Evolutionary conservation across 2,888 invertebrate species (phyloP), one percentile per base, ranked within the genome.

Genomic region (Xestia sexstrigata): DNA sequence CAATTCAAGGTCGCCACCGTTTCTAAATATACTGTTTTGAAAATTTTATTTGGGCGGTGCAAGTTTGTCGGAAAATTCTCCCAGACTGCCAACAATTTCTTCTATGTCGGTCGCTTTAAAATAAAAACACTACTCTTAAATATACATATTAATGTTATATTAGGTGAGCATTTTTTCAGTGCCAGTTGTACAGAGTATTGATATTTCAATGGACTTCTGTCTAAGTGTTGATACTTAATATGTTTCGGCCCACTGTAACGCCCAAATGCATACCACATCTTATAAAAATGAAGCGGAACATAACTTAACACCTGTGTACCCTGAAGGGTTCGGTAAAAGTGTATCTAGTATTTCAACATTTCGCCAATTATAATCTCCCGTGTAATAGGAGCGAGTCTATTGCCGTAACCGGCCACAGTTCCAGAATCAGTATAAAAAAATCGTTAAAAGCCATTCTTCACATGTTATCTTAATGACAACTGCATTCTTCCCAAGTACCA

Each of bases 61-160:
- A 42, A 26, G 17, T 55, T 62, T 23, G 35, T 67, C 35, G 30
- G 42, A 63, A 80, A 81, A 42, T 70, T 30, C 1, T 73, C 11
- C 11, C 65, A 42, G 58, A 49, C 66, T 85, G 76, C 86, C 88
- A 80, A 88, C 42, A 65, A 87, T 82, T 79, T 86, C 52, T 47
- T 74, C 39, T 42, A 47, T 71, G 63, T 67, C 73, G 49, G 58
- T n/a, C n/a, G n/a, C n/a, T n/a, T n/a, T n/a, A n/a, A n/a, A n/a
- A n/a, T n/a, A n/a, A n/a, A n/a, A n/a, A n/a, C n/a, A n/a, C n/a
- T n/a, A n/a, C n/a, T n/a, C n/a, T n/a, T n/a, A n/a, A n/a, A n/a
- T n/a, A n/a, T n/a, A n/a, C n/a, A n/a, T n/a, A n/a, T n/a, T n/a
- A n/a, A n/a, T n/a, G n/a, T n/a, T n/a, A n/a, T n/a, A n/a, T n/a